Evolutionary conservation across 2,888 invertebrate genomes (phyloP).

Genomic region (Drosophila pseudotakahashii): DNA sequence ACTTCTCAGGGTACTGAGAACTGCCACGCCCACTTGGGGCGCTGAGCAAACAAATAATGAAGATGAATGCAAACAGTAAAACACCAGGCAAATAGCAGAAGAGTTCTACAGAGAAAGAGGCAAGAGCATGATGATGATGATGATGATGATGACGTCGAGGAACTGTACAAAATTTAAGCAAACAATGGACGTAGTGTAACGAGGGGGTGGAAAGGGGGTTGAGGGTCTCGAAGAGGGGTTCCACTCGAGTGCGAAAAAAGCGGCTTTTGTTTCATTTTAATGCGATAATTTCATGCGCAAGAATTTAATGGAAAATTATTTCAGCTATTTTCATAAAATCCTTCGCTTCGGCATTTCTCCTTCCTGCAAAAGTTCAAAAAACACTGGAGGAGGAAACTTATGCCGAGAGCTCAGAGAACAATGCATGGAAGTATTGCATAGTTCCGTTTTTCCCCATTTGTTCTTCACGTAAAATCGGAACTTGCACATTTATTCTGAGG

Average conservation of each 20-base stretch:
- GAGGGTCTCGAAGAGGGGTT: background rate
- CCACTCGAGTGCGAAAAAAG: constrained; percentile 24
- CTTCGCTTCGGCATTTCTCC: constrained; percentile 48
- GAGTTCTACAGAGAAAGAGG: constrained; percentile 39
- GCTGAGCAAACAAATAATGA: constrained; percentile 79
- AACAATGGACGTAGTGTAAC: constrained; percentile 65
- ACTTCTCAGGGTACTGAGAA: constrained; percentile 1
- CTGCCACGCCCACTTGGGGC: constrained; percentile 55
- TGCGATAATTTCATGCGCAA: constrained; percentile 71
- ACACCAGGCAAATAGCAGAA: constrained; percentile 75
- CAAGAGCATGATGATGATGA: constrained; percentile 4
- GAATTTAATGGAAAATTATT: constrained; percentile 77
- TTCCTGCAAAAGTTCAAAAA: constrained; percentile 22
- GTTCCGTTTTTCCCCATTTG: background rate
- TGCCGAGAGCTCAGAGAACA: constrained; percentile 28
- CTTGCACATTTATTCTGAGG: constrained; percentile 16
- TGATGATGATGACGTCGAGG: constrained; percentile 37
- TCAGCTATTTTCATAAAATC: constrained; percentile 71
- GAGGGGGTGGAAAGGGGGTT: background rate
- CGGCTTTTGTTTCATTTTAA: constrained; percentile 65
- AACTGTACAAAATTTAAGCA: constrained; percentile 74
- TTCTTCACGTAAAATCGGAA: constrained; percentile 30
- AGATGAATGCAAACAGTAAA: constrained; percentile 79
- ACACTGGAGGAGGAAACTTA: constrained; percentile 24
- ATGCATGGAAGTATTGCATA: constrained; percentile 21